phyloP scores from a whole-genome alignment of 2,888 invertebrate species.

The Torymus aiolomorphi region DNA sequence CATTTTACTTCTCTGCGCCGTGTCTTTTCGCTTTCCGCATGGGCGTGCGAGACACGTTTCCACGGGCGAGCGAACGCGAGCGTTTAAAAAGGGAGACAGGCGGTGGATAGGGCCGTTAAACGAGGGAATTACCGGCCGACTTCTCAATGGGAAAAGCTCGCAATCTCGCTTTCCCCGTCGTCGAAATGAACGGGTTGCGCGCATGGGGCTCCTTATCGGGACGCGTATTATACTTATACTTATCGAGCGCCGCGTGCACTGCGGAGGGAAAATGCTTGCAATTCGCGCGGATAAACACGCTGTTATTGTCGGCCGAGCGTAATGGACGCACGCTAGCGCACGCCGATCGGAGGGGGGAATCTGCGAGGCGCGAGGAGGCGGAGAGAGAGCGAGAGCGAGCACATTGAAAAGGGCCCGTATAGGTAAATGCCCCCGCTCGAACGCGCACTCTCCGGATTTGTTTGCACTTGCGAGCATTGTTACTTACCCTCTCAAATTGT shows the following conservation, averaged over 20 bases:
- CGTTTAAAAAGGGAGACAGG: neutral
- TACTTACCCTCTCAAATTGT: no score
- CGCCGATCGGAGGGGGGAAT: conserved; percentile 20
- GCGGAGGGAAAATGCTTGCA: conserved; percentile 13
- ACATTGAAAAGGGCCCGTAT: no score
- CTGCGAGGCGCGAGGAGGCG: conserved; percentile 31
- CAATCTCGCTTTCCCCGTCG: conserved; percentile 22
- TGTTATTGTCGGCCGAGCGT: conserved; percentile 31
- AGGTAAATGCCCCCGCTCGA: no score
- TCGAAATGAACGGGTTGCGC: conserved; percentile 32
- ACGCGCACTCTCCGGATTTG: no score
- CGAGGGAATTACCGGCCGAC: conserved; percentile 23
- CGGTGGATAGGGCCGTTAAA: conserved; percentile 18
- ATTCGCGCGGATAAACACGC: conserved; percentile 18
- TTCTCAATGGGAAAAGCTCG: conserved; percentile 2
- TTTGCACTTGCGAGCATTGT: no score
- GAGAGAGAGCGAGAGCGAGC: no score
- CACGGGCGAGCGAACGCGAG: no score
- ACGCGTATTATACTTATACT: no score
- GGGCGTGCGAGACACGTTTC: no score
- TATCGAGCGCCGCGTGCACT: conserved; percentile 1
- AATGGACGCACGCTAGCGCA: neutral
- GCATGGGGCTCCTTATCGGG: neutral
- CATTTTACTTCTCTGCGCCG: neutral
- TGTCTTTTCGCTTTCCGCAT: neutral